These are phyloP conservation scores for Phodopus roborovskii DNA, from an alignment of 2,113 vertebrate genomes.

Conservation along the genomic window DNA sequence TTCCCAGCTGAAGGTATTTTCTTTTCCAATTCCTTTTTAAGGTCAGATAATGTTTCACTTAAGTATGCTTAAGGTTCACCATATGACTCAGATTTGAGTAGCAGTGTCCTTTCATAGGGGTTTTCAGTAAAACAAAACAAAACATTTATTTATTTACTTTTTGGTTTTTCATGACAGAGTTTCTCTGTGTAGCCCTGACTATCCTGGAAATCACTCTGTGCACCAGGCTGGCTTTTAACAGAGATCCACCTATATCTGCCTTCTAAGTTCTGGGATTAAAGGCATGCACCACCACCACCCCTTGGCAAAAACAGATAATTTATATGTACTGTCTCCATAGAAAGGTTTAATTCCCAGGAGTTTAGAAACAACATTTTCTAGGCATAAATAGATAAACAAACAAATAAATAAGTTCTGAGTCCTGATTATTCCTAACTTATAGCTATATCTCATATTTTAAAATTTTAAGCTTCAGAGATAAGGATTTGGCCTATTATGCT, in stretches of 20 bases:
- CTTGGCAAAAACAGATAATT: neutral
- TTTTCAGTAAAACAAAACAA: slow-evolving; percentile 23
- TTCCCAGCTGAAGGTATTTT: neutral
- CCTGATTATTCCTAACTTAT: neutral
- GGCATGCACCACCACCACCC: neutral
- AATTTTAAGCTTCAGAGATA: slow-evolving; percentile 11
- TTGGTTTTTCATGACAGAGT: too few species aligned
- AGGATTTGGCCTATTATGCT: slow-evolving; percentile 25
- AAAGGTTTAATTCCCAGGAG: neutral
- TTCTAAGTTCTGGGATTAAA: neutral
- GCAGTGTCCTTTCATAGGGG: neutral
- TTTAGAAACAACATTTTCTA: neutral
- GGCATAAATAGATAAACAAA: neutral
- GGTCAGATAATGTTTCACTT: slow-evolving; percentile 6
- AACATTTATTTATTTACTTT: neutral
- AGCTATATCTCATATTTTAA: neutral
- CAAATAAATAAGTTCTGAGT: neutral
- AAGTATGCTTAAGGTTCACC: slow-evolving; percentile 14
- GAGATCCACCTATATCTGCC: neutral
- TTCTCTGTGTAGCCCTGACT: neutral
- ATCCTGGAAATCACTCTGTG: neutral
- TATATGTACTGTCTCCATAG: neutral
- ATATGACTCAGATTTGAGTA: slow-evolving; percentile 37
- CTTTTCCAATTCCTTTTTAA: neutral
- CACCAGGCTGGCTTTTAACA: neutral